These are phyloP conservation scores for Sceliomorpha sp. DNA, from an alignment of 2,888 invertebrate genomes.

Conservation along the genomic window DNA sequence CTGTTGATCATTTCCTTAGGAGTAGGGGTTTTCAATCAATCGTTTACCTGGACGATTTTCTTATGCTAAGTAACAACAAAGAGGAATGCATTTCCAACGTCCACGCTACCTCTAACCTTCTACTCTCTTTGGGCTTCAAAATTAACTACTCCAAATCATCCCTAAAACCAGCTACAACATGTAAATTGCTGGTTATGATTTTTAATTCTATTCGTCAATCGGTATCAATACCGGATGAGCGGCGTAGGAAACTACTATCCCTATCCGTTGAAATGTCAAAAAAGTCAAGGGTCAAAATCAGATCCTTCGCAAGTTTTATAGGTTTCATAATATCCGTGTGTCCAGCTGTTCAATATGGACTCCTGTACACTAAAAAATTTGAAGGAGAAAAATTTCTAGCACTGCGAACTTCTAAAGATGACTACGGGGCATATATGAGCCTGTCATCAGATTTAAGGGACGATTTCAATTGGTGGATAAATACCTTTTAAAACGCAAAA, in stretches of 20 bases:
- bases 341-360: too few relatives aligned
- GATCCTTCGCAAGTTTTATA: conserved; percentile 28
- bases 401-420: background rate
- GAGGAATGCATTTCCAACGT: conserved; percentile 8
- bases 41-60: conserved; percentile 26
- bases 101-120: too few relatives aligned
- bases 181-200: conserved; percentile 23
- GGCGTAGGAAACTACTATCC: background rate
- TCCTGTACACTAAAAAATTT: too few relatives aligned
- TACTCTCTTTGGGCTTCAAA: too few relatives aligned
- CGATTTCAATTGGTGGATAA: conserved; percentile 10
- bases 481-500: background rate
- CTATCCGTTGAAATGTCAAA: background rate
- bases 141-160: too few relatives aligned
- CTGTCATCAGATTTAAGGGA: background rate
- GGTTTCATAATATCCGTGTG: conserved; percentile 36
- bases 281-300: conserved; percentile 8
- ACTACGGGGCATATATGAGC: conserved; percentile 10
- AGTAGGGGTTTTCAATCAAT: too few relatives aligned
- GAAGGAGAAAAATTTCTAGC: conserved; percentile 30
- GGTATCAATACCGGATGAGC: conserved; percentile 13
- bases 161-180: too few relatives aligned
- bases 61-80: conserved; percentile 6
- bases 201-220: conserved; percentile 21
- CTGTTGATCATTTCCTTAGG: too few relatives aligned